Base-by-base conservation (phyloP, 2,888 invertebrate species). In the Melanophora roralis region DNA sequence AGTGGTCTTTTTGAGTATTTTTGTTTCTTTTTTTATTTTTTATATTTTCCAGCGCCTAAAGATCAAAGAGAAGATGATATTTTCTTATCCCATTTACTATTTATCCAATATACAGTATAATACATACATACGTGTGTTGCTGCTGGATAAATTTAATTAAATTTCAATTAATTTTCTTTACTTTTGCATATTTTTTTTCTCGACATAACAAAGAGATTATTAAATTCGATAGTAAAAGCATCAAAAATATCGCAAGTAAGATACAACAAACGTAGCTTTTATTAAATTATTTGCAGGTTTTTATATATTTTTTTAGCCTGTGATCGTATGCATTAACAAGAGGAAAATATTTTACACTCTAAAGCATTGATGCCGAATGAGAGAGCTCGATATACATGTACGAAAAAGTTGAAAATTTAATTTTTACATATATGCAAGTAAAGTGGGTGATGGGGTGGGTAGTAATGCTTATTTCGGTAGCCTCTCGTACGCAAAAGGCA, bases 51-150 rank as follows among this genome's bases (percentile, higher is more conserved):
- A 72, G 72, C 72, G 76, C 76, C 76, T 57, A 59, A 78, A 83
- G 74, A 83, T 83, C 82, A 82, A 83, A 78, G 82, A 38, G 45
- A n/a, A n/a, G n/a, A n/a, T 81, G 77, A 55, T 23, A 55, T 62
- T 64, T 74, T 23, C 38, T 60, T 76, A 38, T 57, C 53, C 62
- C 45, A 55, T 67, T 79, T 81, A 75, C 78, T 57, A 78, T 76
- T 79, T 74, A 47, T 38, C 49, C 43, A 38, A 4, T 47, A 47
- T 27, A 47, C 12, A 32, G 47, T n/a, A n/a, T n/a, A n/a, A n/a
- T n/a, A n/a, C n/a, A n/a, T n/a, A n/a, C 38, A 45, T 47, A 21
- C 32, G 45, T 47, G 23, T 45, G 62, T 27, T 71, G 47, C 62
- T 59, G 53, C 76, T 57, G 49, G 62, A 64, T 72, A 68, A 76